A percentile compares a stretch with the other conserved stretches of the same genome.
Evolutionary conservation across 2,113 vertebrate genomes (phyloP).

Genomic region (Oreochromis niloticus): DNA sequence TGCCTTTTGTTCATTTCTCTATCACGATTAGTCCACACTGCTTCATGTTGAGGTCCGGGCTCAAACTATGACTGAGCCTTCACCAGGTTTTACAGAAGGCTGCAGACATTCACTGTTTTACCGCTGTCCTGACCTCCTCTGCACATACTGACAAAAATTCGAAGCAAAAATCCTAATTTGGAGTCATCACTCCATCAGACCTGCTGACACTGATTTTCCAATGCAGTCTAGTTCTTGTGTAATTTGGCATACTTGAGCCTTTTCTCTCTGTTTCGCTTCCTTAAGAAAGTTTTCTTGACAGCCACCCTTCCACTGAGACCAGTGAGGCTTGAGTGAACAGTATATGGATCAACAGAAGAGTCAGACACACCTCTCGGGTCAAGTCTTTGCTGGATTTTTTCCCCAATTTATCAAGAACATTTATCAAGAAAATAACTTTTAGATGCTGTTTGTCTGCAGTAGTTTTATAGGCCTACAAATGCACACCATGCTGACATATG

Average conservation of each 20-base stretch:
- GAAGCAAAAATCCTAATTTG: neutral
- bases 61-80: neutral
- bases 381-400: accelerated
- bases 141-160: neutral
- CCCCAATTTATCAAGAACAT: neutral
- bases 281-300: neutral
- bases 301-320: neutral
- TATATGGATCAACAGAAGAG: neutral
- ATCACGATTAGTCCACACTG: neutral
- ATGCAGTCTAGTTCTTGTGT: neutral
- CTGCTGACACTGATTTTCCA: neutral
- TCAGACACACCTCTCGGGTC: neutral
- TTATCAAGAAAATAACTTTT: neutral
- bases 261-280: neutral
- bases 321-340: neutral
- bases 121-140: neutral
- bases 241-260: neutral
- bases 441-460: accelerated
- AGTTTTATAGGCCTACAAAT: neutral
- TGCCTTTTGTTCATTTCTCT: neutral
- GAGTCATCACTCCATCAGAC: neutral
- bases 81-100: neutral
- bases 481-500: neutral
- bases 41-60: accelerated
- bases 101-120: accelerated